Evolutionary conservation across 2,888 invertebrate species (phyloP).

Genomic region (Watsonalla binaria): DNA sequence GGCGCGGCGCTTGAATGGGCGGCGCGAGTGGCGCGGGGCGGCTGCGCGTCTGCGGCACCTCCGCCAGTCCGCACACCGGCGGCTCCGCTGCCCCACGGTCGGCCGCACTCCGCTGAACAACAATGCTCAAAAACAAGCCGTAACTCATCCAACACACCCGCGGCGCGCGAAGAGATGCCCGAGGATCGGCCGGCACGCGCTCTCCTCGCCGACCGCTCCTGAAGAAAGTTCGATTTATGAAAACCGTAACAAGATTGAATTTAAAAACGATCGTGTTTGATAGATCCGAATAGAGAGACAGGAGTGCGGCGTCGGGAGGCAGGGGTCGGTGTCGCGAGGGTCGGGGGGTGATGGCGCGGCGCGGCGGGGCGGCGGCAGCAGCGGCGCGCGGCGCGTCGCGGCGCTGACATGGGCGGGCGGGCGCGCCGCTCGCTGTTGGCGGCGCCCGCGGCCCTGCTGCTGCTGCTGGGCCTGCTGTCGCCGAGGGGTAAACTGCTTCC

Average conservation of each 20-base stretch:
- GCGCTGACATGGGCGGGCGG: slow-evolving; percentile 76
- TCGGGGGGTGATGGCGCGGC: slow-evolving; percentile 60
- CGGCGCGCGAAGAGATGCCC: slow-evolving; percentile 65
- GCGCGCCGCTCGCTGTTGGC: slow-evolving; percentile 75
- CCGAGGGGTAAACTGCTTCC: slow-evolving; percentile 58
- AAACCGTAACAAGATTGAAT: slow-evolving; percentile 62
- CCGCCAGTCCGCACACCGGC: slow-evolving; percentile 78
- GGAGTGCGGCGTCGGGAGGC: slow-evolving; percentile 57
- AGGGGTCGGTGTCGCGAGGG: slow-evolving; percentile 48
- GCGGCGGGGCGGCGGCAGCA: slow-evolving; percentile 57
- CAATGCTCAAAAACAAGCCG: slow-evolving; percentile 74
- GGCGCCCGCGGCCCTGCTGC: slow-evolving; percentile 77
- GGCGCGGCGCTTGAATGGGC: slow-evolving; percentile 52
- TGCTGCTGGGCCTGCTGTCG: slow-evolving; percentile 74
- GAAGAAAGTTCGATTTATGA: slow-evolving; percentile 66
- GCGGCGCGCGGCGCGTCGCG: slow-evolving; percentile 68
- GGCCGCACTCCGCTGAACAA: slow-evolving; percentile 76
- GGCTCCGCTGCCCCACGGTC: slow-evolving; percentile 78
- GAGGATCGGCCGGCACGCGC: slow-evolving; percentile 65
- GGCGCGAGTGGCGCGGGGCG: slow-evolving; percentile 37
- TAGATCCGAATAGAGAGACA: slow-evolving; percentile 60
- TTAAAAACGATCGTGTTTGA: slow-evolving; percentile 62
- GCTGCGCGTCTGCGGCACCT: slow-evolving; percentile 42
- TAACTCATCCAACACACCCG: slow-evolving; percentile 60
- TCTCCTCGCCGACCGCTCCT: slow-evolving; percentile 70